Evolutionary conservation across 2,888 invertebrate genomes (phyloP).

Genomic region (Venusia cambrica): DNA sequence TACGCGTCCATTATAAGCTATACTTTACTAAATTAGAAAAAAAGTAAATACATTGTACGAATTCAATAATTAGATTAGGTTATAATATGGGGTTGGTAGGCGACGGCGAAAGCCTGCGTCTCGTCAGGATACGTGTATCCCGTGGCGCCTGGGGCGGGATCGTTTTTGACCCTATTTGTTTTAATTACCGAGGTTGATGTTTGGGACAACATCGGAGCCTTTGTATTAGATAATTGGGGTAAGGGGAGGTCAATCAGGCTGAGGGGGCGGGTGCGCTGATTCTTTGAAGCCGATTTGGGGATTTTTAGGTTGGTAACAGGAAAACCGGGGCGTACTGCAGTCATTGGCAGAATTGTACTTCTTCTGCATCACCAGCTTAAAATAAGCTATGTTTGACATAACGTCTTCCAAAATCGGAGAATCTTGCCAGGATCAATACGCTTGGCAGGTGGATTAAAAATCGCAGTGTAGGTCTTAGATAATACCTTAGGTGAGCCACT

Average conservation of each 20-base stretch:
- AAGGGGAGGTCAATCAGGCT: conserved; percentile 27
- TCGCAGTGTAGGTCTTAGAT: too few relatives aligned
- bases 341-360: too few relatives aligned
- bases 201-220: conserved; percentile 60
- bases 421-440: too few relatives aligned
- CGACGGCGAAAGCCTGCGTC: conserved; percentile 63
- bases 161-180: conserved; percentile 78
- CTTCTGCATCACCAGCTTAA: too few relatives aligned
- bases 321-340: too few relatives aligned
- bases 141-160: conserved; percentile 75
- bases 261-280: conserved; percentile 50
- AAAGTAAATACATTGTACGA: conserved; percentile 81
- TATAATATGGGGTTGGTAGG: conserved; percentile 74
- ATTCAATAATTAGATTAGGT: conserved; percentile 81
- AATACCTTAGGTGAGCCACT: too few relatives aligned
- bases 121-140: conserved; percentile 55
- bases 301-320: too few relatives aligned
- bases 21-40: conserved; percentile 76
- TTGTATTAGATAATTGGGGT: conserved; percentile 30
- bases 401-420: too few relatives aligned
- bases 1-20: conserved; percentile 75
- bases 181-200: conserved; percentile 77
- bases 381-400: too few relatives aligned
- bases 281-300: conserved; percentile 27
- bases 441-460: too few relatives aligned